Base-by-base conservation (phyloP, 53 echinoderm and acorn worm genomes). In the Arbacia lixula region DNA sequence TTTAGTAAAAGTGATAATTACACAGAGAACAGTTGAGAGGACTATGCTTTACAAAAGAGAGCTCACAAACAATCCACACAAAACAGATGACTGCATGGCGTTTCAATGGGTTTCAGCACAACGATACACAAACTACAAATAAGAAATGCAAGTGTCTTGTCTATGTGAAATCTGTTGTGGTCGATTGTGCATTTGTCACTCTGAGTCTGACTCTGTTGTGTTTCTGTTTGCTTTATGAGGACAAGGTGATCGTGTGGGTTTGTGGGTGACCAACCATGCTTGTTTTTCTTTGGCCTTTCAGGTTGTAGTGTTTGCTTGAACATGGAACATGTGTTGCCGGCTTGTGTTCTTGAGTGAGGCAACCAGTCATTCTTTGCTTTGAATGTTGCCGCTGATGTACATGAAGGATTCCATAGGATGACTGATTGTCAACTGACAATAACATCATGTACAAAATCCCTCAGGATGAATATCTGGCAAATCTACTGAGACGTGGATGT, bases 71-170 rank as follows among this genome's bases (percentile, higher is more conserved):
- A 56, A 12, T 56, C 56, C 3, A 56, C 22, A 56, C 56, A 56
- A 21, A 56, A 56, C 56, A 64, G 64, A 30, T 64, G 64, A 30
- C 31, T 30, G 22, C 64, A 64, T 19, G 64, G 64, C 17, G 64
- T 10, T 26, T 56, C 56, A 2, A 56, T 26, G 26, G 56, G 56
- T 24, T 26, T 24, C 22, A 26, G 31, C 27, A 60, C 60, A 60
- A 60, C 60, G 31, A 31, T 35, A 28, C 66, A 66, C 31, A 66
- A 32, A 66, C 36, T 16, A 36, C 60, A 60, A 27, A 60, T 29
- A 14, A 60, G 60, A 31, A 56, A 56, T 6, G 21, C 22, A 24
- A 56, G 56, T 21, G 56, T 24, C 6, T 56, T 6, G 21, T 22
- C 56, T 24, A 56, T 56, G 56, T 56, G 56, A 56, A n/a, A 56